Base-by-base conservation (phyloP, 64 coral and sea anemone genomes). In the Platygyra sinensis region DNA sequence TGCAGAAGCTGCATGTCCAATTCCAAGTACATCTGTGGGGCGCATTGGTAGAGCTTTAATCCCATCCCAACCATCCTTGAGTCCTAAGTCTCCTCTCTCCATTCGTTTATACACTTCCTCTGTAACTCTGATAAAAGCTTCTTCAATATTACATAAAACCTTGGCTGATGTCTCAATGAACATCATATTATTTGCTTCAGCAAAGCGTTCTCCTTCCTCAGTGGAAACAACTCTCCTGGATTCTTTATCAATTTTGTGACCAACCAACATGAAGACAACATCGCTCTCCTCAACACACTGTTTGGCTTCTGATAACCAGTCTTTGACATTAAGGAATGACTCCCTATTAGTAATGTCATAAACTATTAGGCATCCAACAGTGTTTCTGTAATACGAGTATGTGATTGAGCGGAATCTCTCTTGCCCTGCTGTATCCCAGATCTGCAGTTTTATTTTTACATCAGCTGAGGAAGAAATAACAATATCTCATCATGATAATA, bases 121-220 rank as follows among this genome's bases (percentile, higher is more conserved):
- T 69, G 97, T 90, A 42, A 99, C 80, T 62, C 78, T 89, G 60
- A 93, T 72, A 89, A 99, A 99, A 16, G 94, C 97, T 91, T 99
- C 93, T 60, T 99, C 97, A 73, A 99, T 90, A 62, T 99, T 99
- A 78, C 97, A 99, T 79, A 99, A 89, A 72, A 99, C 87, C 76
- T 99, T 99, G 27, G 97, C 97, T 33, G 97, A 99, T 39, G 97
- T 99, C 67, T 99, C 97, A 55, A 99, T 99, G 72, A 99, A 99
- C 90, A 99, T 75, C 97, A 99, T 99, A 54, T 99, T 89, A 39
- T 99, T 94, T 86, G 97, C 97, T 65, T 99, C 97, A 8, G 97
- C 97, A 91, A 99, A 99, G n/a, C 97, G 88, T 91, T 99, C 97
- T 17, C 97, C 97, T 91, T 99, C 97, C 75, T 99, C 97, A 38